Conservation (phyloP, 2,888 invertebrate genomes). For the Ectropis crepuscularia region DNA sequence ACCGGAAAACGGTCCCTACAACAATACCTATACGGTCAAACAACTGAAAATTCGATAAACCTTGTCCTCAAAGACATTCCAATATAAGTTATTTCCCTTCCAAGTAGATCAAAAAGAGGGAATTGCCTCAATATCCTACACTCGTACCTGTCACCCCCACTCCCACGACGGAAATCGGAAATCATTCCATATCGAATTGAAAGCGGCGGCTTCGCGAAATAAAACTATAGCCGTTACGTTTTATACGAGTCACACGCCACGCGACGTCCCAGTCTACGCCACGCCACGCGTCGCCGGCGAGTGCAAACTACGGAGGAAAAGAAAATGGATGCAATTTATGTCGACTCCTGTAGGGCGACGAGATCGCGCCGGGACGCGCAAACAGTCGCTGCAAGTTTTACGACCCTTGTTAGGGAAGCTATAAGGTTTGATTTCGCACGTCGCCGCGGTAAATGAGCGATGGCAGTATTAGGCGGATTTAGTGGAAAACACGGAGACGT, state of each 20-base stretch:
- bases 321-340: slow-evolving; percentile 54
- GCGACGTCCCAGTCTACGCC: not conserved
- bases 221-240: slow-evolving; percentile 32
- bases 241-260: slow-evolving; percentile 13
- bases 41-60: slow-evolving; percentile 27
- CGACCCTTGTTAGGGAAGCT: slow-evolving; percentile 2
- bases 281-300: slow-evolving; percentile 10
- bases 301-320: slow-evolving; percentile 41
- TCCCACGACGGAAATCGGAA: slow-evolving; percentile 37
- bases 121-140: slow-evolving; percentile 36
- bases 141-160: slow-evolving; percentile 30
- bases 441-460: slow-evolving; percentile 12
- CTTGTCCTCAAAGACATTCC: slow-evolving; percentile 21
- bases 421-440: slow-evolving; percentile 26
- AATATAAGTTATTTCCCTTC: slow-evolving; percentile 24
- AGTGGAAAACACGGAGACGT: slow-evolving; percentile 42
- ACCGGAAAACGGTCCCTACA: slow-evolving; percentile 5
- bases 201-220: slow-evolving; percentile 31
- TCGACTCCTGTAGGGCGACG: slow-evolving; percentile 39
- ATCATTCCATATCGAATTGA: slow-evolving; percentile 43
- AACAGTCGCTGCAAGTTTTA: slow-evolving; percentile 6
- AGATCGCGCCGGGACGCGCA: slow-evolving; percentile 30
- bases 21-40: slow-evolving; percentile 14
- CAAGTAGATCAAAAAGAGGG: slow-evolving; percentile 35
- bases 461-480: slow-evolving; percentile 42